Evolutionary conservation across 2,113 vertebrate genomes (phyloP), one percentile per base, ranked within the genome.

Genomic region (Paraplagusia blochii): DNA sequence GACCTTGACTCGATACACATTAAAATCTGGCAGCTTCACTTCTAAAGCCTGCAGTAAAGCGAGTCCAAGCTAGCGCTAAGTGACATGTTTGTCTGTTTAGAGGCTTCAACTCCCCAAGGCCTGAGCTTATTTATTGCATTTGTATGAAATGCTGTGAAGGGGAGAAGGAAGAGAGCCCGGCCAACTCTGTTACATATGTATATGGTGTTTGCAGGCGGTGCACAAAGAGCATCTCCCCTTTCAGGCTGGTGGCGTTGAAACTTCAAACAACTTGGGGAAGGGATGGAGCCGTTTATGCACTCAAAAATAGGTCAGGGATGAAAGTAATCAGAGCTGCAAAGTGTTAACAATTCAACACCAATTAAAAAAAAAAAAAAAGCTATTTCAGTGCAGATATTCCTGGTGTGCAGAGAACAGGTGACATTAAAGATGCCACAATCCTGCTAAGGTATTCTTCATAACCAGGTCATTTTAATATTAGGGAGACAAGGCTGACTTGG

Each of bases 111-210:
- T 85, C 80, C 81, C 87, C 72, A 69, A 55, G 75, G 78, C 80
- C 59, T 44, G 49, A 68, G 81, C 84, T 88, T 91, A 91, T 92
- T 91, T 90, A 89, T 87, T 56, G 71, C 84, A 81, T 88, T 88
- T 88, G 84, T 83, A 88, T 80, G 81, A 88, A 87, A 90, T 88
- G 76, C 88, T 64, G 82, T 1, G 64, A 75, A 65, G 74, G 82
- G 79, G 60, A 72, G 69, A 60, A 64, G 71, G 72, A 79, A 79
- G 75, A 81, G 75, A 81, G 81, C 70, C 69, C 6, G 53, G 40
- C 71, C 63, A 61, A 44, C 75, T 81, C 86, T 87, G 74, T 80
- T 88, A 85, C 85, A 88, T 90, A 88, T 89, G 86, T 84, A 91
- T 88, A 85, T 72, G 53, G 72, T 76, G 82, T 85, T 85, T 79